These are phyloP conservation scores for Caenorhabditis sulstoni DNA, from an alignment of 2,888 invertebrate genomes.

Conservation along the genomic window DNA sequence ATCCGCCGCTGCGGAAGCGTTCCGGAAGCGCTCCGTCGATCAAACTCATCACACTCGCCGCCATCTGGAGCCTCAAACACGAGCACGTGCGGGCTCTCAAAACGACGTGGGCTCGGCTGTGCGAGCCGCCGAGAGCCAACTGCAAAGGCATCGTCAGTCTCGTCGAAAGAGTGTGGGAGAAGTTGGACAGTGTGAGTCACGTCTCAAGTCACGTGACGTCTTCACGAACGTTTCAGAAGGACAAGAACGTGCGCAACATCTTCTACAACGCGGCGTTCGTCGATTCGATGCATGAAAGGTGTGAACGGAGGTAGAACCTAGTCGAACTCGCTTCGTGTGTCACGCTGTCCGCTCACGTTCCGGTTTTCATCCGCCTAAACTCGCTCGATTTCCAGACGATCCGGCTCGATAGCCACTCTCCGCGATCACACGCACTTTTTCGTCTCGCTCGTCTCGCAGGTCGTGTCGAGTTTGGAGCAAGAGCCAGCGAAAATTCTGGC, in stretches of 20 bases:
- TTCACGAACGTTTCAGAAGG: constrained; percentile 69
- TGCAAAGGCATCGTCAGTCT: constrained; percentile 78
- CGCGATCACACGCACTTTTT: constrained; percentile 79
- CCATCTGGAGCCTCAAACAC: constrained; percentile 74
- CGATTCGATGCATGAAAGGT: constrained; percentile 76
- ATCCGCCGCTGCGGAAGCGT: constrained; percentile 58
- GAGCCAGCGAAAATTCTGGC: constrained; percentile 74
- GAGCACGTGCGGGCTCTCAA: constrained; percentile 74
- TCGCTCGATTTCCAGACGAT: constrained; percentile 40
- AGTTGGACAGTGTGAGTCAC: constrained; percentile 73
- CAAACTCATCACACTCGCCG: constrained; percentile 69
- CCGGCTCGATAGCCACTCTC: constrained; percentile 73
- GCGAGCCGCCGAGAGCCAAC: constrained; percentile 76
- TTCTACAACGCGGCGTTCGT: constrained; percentile 79
- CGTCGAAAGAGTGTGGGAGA: constrained; percentile 78
- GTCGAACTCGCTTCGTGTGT: too few relatives aligned
- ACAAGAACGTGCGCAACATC: constrained; percentile 73
- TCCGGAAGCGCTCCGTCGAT: constrained; percentile 70
- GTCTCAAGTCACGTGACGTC: background rate
- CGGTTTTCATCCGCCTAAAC: background rate
- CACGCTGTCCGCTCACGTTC: too few relatives aligned
- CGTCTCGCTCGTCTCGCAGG: constrained; percentile 76
- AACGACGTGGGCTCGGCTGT: constrained; percentile 76
- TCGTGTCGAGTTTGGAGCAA: constrained; percentile 72
- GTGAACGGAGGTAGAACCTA: constrained; percentile 66